Base-by-base conservation (phyloP, 1,140 invertebrate genomes). In the Diprion similis region DNA sequence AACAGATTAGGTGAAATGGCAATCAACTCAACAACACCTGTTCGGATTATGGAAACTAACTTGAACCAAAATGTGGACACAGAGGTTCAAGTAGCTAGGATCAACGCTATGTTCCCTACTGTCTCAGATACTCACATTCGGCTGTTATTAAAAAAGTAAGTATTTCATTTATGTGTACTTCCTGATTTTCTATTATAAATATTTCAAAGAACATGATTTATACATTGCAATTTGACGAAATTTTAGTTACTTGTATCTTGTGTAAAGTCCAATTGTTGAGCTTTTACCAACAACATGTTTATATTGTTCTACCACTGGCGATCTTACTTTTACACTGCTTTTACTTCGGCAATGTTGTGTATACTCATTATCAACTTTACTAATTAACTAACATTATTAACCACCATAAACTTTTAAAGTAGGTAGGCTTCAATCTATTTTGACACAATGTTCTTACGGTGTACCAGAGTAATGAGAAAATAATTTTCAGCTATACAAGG, bases 91-190 rank as follows among this genome's bases (percentile, higher is more conserved):
- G 93, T 96, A 17, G 89, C 92, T 46, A 96, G 95, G 87, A 95
- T 97, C 77, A 93, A 94, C 84, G 92, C 94, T n/a, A 95, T 96
- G 92, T 97, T 97, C 85, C 95, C 95, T 13, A 97, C 95, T 10
- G 96, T 96, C 51, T 92, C 94, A 68, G 96, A 98, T 82, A 93
- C 93, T 45, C 95, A 97, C 81, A 96, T 98, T 79, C 92, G 93
- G 79, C 90, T 96, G 73, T 89, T 97, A 74, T 85, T 97, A 37
- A 95, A 96, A 86, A 96, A 97, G 95, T 97, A 91, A 94, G 92
- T 88, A 70, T 76, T 11, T 66, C 79, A 66, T 65, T 77, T n/a
- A 68, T 64, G 65, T 64, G 19, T 66, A 65, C 46, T 45, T 18
- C 19, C 19, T 46, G 69, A 45, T 72, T 70, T 45, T 65, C 78